Base-by-base conservation (phyloP, 2,797 vertebrate species). In the Trichosurus vulpecula region DNA sequence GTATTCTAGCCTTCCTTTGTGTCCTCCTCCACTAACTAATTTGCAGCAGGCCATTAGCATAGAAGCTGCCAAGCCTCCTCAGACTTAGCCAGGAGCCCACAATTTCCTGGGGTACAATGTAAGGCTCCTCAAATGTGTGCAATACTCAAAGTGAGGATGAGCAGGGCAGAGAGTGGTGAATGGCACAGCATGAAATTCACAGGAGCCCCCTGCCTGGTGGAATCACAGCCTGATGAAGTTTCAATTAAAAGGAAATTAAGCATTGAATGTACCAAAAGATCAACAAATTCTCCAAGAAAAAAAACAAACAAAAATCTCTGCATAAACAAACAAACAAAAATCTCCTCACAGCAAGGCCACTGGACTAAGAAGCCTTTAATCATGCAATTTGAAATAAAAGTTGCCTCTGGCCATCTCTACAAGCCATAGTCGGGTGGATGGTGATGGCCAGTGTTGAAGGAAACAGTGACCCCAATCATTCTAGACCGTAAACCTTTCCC, bases 191-290 rank as follows among this genome's bases (percentile, higher is more conserved):
- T 30, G 56, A 90, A 95, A 92, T 31, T 2, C 14, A 87, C 2
- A 51, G 0, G 5, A 30, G 19, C 0, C 2, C 47, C 2, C 30
- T 81, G 9, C n/a, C 13, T n/a, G 35, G 6, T 5, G 35, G 41
- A 94, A 92, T 91, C 3, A 1, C 27, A 74, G n/a, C n/a, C 29
- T n/a, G 92, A 27, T 6, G 0, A 94, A 55, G 4, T 89, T 92
- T 93, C 55, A 94, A 81, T 93, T 61, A 94, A 95, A n/a, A 95
- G 52, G 55, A 2, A 27, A 91, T 66, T 95, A 74, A 91, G 16
- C 22, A 91, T 25, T 52, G 1, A 51, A 93, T 25, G 22, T 81
- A 90, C 9, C 66, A 94, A 92, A 90, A 94, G 13, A 13, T 2
- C 0, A 25, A 27, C 6, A 29, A 10, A 31, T 6, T 74, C 9